Evolutionary conservation across 2,888 invertebrate genomes (phyloP).

Genomic region (Leucophenga maculata): DNA sequence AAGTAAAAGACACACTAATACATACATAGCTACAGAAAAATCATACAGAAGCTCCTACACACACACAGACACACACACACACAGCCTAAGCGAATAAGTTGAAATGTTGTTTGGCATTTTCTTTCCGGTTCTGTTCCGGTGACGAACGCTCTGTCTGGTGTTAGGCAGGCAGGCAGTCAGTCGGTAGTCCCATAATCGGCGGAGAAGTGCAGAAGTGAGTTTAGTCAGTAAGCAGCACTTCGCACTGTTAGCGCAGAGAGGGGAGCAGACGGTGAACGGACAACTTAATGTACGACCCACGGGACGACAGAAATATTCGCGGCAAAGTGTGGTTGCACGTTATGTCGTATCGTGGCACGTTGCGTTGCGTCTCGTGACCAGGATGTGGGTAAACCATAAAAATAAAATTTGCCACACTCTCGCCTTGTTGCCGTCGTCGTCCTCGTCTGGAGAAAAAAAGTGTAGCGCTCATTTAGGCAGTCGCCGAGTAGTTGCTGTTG

Average conservation of each 20-base stretch:
- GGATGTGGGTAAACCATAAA: not conserved
- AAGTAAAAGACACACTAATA: too few relatives aligned
- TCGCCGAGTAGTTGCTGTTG: slow-evolving; percentile 14
- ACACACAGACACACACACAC: not conserved
- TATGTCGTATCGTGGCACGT: slow-evolving; percentile 17
- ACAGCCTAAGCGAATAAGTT: slow-evolving; percentile 31
- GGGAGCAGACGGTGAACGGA: too few relatives aligned
- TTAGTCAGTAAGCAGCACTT: too few relatives aligned
- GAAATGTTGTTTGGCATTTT: slow-evolving; percentile 42
- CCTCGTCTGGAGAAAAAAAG: not conserved
- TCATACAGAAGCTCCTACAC: not conserved
- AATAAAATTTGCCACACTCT: not conserved
- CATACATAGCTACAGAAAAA: too few relatives aligned
- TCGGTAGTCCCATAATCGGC: not conserved
- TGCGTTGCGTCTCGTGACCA: not conserved
- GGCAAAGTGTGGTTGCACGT: not conserved
- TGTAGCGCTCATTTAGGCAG: too few relatives aligned
- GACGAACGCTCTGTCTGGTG: slow-evolving; percentile 13
- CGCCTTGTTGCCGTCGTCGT: not conserved
- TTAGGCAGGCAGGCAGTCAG: not conserved
- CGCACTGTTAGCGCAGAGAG: too few relatives aligned
- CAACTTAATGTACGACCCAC: too few relatives aligned
- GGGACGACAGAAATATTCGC: too few relatives aligned
- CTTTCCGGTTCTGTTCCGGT: slow-evolving; percentile 43
- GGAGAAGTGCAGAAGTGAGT: too few relatives aligned